phyloP scores from a whole-genome alignment of 2,797 vertebrate genomes.

The Austrolebias charrua region DNA sequence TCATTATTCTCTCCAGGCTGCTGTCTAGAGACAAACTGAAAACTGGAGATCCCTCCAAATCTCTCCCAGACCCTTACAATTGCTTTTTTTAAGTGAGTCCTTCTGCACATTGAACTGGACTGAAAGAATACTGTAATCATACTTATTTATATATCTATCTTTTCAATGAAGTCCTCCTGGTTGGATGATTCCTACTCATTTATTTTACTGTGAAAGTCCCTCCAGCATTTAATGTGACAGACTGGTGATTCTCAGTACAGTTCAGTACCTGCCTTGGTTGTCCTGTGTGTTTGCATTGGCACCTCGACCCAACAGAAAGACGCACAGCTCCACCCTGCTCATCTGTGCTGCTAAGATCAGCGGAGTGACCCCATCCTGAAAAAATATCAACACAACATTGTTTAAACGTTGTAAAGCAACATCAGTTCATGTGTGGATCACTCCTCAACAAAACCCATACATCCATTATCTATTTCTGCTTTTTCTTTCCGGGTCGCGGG shows the following conservation, averaged over 20 bases:
- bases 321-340: slow-evolving; percentile 88
- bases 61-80: background rate
- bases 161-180: background rate
- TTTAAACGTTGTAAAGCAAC: background rate
- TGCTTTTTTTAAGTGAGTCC: slow-evolving; percentile 12
- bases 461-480: no score
- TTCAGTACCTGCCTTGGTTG: slow-evolving; percentile 86
- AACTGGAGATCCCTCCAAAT: slow-evolving; percentile 32
- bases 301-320: slow-evolving; percentile 86
- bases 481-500: no score
- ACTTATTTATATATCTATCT: slow-evolving; percentile 1
- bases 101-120: slow-evolving; percentile 18
- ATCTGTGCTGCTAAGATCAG: slow-evolving; percentile 91
- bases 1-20: slow-evolving; percentile 21
- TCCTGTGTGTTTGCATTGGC: slow-evolving; percentile 86
- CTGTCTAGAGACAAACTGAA: slow-evolving; percentile 12
- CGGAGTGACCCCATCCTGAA: slow-evolving; percentile 85
- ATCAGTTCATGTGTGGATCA: background rate
- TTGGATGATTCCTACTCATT: slow-evolving; percentile 8
- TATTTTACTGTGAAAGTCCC: slow-evolving; percentile 4
- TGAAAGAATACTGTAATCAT: slow-evolving; percentile 24
- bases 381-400: background rate
- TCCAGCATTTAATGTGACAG: background rate
- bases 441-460: background rate
- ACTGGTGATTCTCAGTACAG: background rate